Evolutionary conservation across 2,113 vertebrate species (phyloP).

Genomic region (Psephotus haematonotus): DNA sequence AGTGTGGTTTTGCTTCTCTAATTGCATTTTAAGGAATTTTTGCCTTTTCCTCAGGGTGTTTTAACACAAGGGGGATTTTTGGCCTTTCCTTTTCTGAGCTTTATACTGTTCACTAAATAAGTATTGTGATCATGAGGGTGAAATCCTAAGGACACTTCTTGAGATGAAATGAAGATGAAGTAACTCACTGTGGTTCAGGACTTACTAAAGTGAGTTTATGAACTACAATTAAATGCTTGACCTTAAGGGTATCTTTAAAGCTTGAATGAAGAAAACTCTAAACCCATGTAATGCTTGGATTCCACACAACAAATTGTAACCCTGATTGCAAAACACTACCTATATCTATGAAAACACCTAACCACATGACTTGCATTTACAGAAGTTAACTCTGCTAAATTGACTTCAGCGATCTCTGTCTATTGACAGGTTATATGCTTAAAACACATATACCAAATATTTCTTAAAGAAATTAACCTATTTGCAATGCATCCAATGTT

Average conservation of each 20-base stretch:
- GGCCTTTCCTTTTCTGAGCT: not conserved
- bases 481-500: not conserved
- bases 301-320: not conserved
- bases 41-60: not conserved
- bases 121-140: not conserved
- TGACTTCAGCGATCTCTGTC: not conserved
- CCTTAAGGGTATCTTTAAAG: not conserved
- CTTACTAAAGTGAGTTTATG: not conserved
- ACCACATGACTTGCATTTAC: too few relatives aligned
- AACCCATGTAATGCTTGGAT: rapidly evolving
- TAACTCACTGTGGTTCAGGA: not conserved
- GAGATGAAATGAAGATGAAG: not conserved
- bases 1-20: not conserved
- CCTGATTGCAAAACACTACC: not conserved
- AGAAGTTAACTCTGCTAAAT: not conserved
- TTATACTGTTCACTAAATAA: not conserved
- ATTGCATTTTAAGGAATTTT: not conserved
- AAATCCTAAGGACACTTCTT: not conserved
- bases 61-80: not conserved
- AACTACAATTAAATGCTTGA: not conserved
- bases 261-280: not conserved
- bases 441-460: not conserved
- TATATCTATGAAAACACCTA: not conserved
- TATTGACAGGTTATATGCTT: not conserved
- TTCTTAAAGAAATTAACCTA: not conserved